These are phyloP conservation scores for Holothuria scabra DNA, from an alignment of 53 echinoderm and acorn worm species.

Conservation along the genomic window DNA sequence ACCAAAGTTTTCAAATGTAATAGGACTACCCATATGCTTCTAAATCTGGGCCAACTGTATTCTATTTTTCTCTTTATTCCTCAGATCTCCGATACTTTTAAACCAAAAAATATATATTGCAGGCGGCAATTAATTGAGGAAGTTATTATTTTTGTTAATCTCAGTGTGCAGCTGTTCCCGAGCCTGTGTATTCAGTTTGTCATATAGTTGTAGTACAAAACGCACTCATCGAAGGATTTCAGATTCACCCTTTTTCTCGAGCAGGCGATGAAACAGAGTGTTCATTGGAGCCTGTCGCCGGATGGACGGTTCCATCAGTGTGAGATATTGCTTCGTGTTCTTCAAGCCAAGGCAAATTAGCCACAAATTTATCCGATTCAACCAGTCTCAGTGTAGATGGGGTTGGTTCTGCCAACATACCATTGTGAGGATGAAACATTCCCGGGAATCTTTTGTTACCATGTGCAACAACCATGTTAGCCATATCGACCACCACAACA, in stretches of 20 bases:
- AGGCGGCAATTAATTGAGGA: slow-evolving; percentile 32
- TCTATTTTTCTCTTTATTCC: slow-evolving; percentile 14
- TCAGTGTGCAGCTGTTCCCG: slow-evolving; percentile 43
- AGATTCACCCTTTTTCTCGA: slow-evolving; percentile 20
- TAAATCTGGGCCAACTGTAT: neutral
- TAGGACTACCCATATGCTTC: too few species aligned
- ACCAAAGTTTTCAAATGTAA: too few species aligned
- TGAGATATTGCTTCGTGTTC: neutral
- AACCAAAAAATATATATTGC: slow-evolving; percentile 42
- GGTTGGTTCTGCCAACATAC: neutral
- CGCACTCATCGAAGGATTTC: slow-evolving; percentile 24
- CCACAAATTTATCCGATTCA: neutral
- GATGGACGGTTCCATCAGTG: neutral
- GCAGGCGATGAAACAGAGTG: slow-evolving; percentile 40
- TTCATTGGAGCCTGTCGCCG: slow-evolving; percentile 2
- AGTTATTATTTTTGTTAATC: slow-evolving; percentile 11
- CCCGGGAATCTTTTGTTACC: neutral
- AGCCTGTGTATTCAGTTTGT: slow-evolving; percentile 27
- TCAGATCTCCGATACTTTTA: slow-evolving; percentile 10
- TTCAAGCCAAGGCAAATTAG: neutral
- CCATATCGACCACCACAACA: too few species aligned
- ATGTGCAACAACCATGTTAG: too few species aligned
- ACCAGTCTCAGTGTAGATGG: neutral
- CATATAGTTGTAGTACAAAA: slow-evolving; percentile 22
- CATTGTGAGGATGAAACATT: slow-evolving; percentile 4